A percentile compares a stretch with the other conserved stretches of the same genome.
phyloP scores from a whole-genome alignment of 2,113 vertebrate genomes.

The Pteronura brasiliensis region DNA sequence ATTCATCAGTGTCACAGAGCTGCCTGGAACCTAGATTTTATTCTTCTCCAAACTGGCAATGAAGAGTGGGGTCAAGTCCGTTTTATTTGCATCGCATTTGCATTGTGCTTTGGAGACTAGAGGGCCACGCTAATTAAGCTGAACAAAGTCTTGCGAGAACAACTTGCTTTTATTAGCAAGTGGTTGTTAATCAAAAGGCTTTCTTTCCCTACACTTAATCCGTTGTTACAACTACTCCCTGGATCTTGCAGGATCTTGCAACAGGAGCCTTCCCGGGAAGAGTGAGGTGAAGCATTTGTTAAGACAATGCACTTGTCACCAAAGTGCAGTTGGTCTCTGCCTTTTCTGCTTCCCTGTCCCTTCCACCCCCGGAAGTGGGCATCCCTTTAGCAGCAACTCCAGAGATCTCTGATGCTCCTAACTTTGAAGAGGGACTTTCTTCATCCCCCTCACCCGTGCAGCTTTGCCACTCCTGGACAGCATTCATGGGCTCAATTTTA shows the following conservation, averaged over 20 bases:
- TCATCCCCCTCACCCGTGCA: accelerated
- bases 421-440: not conserved
- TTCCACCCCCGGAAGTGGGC: not conserved
- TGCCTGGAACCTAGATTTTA: constrained; percentile 38
- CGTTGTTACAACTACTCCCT: not conserved
- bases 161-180: constrained; percentile 62
- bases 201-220: constrained; percentile 47
- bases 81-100: constrained; percentile 48
- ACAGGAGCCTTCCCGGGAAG: not conserved
- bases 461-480: not conserved
- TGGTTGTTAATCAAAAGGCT: constrained; percentile 51
- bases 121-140: constrained; percentile 58
- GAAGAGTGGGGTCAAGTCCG: constrained; percentile 40
- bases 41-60: constrained; percentile 45
- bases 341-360: not conserved
- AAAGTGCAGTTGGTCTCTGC: not conserved
- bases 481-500: not conserved
- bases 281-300: not conserved
- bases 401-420: not conserved
- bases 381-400: not conserved
- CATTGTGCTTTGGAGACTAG: constrained; percentile 29
- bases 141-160: constrained; percentile 51
- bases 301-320: not conserved
- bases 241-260: not conserved
- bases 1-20: constrained; percentile 38